Evolutionary conservation across 2,888 invertebrate genomes (phyloP).

Genomic region (Nephrotoma guestfalica): DNA sequence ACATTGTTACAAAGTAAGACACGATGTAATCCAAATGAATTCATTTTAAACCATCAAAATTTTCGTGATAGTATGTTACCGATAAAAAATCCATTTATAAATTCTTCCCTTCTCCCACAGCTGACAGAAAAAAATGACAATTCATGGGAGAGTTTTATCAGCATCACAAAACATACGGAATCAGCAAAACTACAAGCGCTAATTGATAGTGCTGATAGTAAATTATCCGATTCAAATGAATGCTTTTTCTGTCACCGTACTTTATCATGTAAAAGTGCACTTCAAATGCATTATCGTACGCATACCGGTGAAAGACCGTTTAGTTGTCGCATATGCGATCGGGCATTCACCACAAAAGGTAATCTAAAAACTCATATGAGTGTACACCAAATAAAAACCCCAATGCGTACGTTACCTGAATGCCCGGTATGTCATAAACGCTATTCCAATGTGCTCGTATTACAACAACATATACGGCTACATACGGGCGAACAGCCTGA

Average conservation of each 20-base stretch:
- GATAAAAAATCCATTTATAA: conserved; percentile 2
- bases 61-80: not conserved
- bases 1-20: conserved; percentile 2
- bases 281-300: conserved; percentile 87
- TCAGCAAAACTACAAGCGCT: conserved; percentile 92
- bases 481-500: conserved; percentile 84
- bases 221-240: conserved; percentile 93
- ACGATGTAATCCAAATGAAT: conserved; percentile 3
- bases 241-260: conserved; percentile 96
- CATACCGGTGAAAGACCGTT: conserved; percentile 55
- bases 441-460: conserved; percentile 81
- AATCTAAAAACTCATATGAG: conserved; percentile 99
- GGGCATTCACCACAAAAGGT: conserved; percentile 97
- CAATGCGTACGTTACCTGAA: conserved; percentile 84
- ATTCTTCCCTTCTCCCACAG: conserved; percentile 42
- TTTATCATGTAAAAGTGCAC: conserved; percentile 90
- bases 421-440: conserved; percentile 97
- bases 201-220: conserved; percentile 93
- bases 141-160: conserved; percentile 95
- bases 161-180: conserved; percentile 76
- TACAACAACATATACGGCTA: conserved; percentile 90
- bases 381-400: conserved; percentile 91
- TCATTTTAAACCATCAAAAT: conserved; percentile 19
- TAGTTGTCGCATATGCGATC: conserved; percentile 92
- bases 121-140: conserved; percentile 80